These are phyloP conservation scores for Pseudochirops corinnae DNA, from an alignment of 2,797 vertebrate species.

Conservation along the genomic window DNA sequence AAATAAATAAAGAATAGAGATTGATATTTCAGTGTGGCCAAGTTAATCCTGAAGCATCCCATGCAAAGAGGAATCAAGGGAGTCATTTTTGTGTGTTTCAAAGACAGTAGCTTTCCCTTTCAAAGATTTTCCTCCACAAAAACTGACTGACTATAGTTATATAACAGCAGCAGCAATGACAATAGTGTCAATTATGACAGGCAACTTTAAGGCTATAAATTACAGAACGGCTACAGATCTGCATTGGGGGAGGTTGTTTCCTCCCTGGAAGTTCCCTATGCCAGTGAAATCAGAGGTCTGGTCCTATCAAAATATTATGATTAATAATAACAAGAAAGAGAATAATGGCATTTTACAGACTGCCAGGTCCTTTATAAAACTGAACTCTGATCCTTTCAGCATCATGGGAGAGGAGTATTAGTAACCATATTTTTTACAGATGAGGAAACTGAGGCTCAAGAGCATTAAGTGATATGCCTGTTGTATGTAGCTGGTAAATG, in stretches of 20 bases:
- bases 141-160: neutral
- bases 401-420: neutral
- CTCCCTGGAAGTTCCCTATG: neutral
- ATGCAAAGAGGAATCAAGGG: neutral
- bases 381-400: neutral
- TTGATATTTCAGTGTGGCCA: neutral
- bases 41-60: constrained; percentile 8
- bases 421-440: neutral
- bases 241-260: neutral
- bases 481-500: neutral
- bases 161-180: neutral
- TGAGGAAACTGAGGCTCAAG: neutral
- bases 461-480: neutral
- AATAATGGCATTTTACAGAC: neutral
- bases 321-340: neutral
- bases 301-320: neutral
- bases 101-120: neutral
- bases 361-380: neutral
- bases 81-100: neutral
- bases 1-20: constrained; percentile 4
- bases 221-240: neutral
- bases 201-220: neutral
- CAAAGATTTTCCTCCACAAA: constrained; percentile 25
- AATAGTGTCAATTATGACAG: neutral
- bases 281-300: neutral